Conservation (phyloP, 2,888 invertebrate species). For the Furcula furcula region DNA sequence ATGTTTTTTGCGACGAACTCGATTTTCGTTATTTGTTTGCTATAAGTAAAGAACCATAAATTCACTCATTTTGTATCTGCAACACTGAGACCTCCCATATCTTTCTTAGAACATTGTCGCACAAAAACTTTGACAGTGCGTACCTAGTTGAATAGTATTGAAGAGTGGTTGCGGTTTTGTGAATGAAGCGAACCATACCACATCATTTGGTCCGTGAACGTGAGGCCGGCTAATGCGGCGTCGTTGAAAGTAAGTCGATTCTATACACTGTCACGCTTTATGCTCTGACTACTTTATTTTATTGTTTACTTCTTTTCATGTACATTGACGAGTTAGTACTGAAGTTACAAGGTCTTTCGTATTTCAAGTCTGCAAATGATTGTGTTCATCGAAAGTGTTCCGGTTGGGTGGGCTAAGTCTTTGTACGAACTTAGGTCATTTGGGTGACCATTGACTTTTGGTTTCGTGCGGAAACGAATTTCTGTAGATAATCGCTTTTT, state of each 20-base stretch:
- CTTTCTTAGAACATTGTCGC: neutral
- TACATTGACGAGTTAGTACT: conserved; percentile 27
- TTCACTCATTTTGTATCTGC: too few species aligned
- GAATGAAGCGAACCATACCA: conserved; percentile 47
- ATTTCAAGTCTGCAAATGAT: conserved; percentile 4
- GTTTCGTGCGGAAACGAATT: conserved; percentile 41
- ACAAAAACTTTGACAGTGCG: conserved; percentile 7
- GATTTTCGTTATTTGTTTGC: too few species aligned
- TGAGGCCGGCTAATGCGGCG: conserved; percentile 43
- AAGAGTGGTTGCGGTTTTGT: conserved; percentile 44
- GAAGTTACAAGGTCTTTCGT: conserved; percentile 4
- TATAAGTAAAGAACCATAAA: too few species aligned
- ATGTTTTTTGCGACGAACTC: too few species aligned
- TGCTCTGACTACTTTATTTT: conserved; percentile 22
- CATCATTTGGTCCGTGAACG: conserved; percentile 50
- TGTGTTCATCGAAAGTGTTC: conserved; percentile 11
- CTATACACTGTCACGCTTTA: conserved; percentile 34
- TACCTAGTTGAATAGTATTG: conserved; percentile 22
- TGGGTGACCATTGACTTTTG: conserved; percentile 26
- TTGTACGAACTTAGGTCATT: conserved; percentile 24
- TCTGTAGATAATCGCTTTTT: conserved; percentile 35
- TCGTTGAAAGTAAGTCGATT: conserved; percentile 51
- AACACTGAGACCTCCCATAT: too few species aligned
- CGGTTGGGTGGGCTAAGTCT: conserved; percentile 12
- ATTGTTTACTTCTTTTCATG: conserved; percentile 8